Evolutionary conservation across 2,888 invertebrate species (phyloP).

Genomic region (Lasioglossum marginatum): DNA sequence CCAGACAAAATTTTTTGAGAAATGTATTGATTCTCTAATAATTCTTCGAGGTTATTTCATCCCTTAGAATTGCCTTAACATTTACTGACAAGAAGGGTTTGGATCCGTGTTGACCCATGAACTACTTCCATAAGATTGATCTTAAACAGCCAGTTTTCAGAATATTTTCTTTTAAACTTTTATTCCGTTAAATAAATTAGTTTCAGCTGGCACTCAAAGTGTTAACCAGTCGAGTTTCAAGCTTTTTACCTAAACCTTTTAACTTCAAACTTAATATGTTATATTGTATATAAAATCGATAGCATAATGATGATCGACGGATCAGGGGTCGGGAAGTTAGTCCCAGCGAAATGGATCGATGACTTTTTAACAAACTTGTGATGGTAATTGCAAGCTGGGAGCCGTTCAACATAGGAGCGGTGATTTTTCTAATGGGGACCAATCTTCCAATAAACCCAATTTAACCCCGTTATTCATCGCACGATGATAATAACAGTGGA

Average conservation of each 20-base stretch:
- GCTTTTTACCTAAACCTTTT: too few species aligned
- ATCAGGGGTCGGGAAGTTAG: neutral
- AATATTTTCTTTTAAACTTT: too few species aligned
- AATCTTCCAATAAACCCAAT: constrained; percentile 34
- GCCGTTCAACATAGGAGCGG: neutral
- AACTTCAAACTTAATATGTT: too few species aligned
- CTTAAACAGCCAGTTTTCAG: too few species aligned
- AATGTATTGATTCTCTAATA: neutral
- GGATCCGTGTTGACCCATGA: neutral
- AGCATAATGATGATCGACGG: neutral
- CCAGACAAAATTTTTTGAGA: too few species aligned
- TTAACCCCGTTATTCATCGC: constrained; percentile 26
- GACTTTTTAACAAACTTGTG: neutral
- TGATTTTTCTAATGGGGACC: neutral
- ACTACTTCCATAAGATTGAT: neutral
- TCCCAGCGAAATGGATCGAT: neutral
- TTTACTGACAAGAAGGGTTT: neutral
- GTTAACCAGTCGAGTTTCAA: neutral
- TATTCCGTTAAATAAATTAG: neutral
- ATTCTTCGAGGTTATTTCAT: too few species aligned
- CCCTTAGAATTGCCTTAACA: neutral
- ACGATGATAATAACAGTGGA: constrained; percentile 48
- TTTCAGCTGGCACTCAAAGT: neutral
- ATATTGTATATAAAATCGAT: neutral
- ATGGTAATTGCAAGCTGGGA: neutral